Percentiles rank a stretch among this genome's conserved stretches.
These are phyloP conservation scores for Caenorhabditis zanzibari DNA, from an alignment of 2,888 invertebrate species.

Conservation along the genomic window DNA sequence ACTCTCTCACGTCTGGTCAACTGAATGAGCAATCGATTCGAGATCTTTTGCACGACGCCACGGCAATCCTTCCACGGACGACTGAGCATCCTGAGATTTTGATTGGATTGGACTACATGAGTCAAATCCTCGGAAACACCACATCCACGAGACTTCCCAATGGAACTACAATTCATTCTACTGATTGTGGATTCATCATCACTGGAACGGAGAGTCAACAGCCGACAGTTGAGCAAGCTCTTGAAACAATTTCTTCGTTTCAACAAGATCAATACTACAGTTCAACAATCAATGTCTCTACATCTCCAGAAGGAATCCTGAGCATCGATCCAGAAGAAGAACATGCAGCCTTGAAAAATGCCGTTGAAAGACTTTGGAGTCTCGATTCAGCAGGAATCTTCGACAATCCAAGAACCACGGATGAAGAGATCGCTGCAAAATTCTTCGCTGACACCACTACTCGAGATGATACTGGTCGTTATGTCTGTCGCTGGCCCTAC, in stretches of 20 bases:
- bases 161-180: slow-evolving; percentile 10
- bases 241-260: background rate
- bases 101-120: slow-evolving; percentile 39
- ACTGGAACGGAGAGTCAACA: slow-evolving; percentile 30
- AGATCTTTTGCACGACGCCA: background rate
- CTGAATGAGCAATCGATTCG: background rate
- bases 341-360: slow-evolving; percentile 4
- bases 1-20: background rate
- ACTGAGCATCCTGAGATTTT: slow-evolving; percentile 8
- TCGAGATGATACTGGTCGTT: slow-evolving; percentile 39
- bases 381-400: slow-evolving; percentile 31
- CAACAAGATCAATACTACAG: background rate
- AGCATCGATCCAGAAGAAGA: background rate
- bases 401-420: slow-evolving; percentile 25
- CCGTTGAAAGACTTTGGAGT: slow-evolving; percentile 29
- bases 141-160: slow-evolving; percentile 13
- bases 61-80: background rate
- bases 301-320: slow-evolving; percentile 2
- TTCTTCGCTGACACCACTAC: slow-evolving; percentile 40
- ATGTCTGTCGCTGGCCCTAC: slow-evolving; percentile 27
- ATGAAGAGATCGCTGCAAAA: slow-evolving; percentile 28
- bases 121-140: slow-evolving; percentile 14
- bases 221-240: background rate
- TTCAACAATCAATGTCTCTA: background rate
- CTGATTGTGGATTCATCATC: slow-evolving; percentile 30